Evolutionary conservation across 2,113 vertebrate genomes (phyloP), one percentile per base, ranked within the genome.

Genomic region (Peromyscus polionotus): DNA sequence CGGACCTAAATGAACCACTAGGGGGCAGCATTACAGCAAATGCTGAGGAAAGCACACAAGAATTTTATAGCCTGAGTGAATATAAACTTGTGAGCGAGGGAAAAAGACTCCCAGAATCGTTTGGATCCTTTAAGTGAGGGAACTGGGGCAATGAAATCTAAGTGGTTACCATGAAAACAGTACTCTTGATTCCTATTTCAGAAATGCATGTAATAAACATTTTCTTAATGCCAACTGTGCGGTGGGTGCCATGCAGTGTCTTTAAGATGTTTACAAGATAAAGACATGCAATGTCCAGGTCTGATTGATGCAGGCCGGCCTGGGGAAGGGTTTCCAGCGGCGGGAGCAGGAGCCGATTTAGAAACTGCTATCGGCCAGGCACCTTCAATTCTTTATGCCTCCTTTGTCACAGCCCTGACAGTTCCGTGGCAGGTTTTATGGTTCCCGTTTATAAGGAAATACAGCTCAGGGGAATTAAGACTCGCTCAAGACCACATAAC

Each of bases 1-100:
- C 8, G 4, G 19, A 68, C 45, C 80, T 39, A 20, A n/a, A 26
- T 63, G 0, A 48, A 75, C 83, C 93, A 87, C 90, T 31, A 96
- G 96, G 63, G 68, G 90, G 83, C 26, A 96, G 87, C 67, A 95
- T 94, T 61, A 73, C 8, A 54, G 12, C 59, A 70, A 61, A 11
- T 5, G 57, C 22, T 4, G 26, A 65, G 83, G n/a, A 94, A 88
- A 95, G 75, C 22, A 48, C 26, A 26, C 22, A 54, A 11, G 86
- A 59, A 48, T 33, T 10, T 92, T 91, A 72, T 88, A 39, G 22
- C 73, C 20, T 86, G 90, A 70, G n/a, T 68, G 76, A 77, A 93
- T 31, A 93, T 59, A 81, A 90, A 45, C 7, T 22, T 0, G 57
- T 39, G n/a, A 70, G 33, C 17, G 4, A 90, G 57, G 20, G 85